A percentile compares a stretch with the other conserved stretches of the same genome.
These are phyloP conservation scores for Aegithalos caudatus DNA, from an alignment of 2,113 vertebrate genomes.

Conservation along the genomic window DNA sequence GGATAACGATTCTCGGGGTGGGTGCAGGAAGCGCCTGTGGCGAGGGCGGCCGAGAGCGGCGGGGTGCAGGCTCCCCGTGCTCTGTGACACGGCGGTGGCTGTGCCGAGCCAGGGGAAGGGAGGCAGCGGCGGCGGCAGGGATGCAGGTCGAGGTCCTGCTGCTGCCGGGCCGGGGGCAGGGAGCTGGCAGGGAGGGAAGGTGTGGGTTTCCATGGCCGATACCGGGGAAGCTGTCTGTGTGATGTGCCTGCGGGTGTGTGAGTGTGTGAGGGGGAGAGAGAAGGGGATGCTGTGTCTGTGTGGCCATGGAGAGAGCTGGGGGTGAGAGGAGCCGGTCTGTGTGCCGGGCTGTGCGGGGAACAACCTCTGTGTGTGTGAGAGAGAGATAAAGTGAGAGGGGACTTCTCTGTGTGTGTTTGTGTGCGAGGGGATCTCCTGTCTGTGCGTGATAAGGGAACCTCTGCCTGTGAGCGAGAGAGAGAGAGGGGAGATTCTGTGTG, in stretches of 20 bases:
- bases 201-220: not conserved
- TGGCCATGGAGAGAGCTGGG: not conserved
- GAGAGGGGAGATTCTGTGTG: not conserved
- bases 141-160: too few relatives aligned
- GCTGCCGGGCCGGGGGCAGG: too few relatives aligned
- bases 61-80: accelerated
- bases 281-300: not conserved
- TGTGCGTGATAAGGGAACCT: not conserved
- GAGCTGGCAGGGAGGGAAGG: not conserved
- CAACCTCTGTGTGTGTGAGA: too few relatives aligned
- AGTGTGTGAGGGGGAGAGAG: not conserved
- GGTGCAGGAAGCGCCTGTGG: not conserved
- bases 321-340: not conserved
- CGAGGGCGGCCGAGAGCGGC: not conserved
- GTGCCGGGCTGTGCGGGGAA: too few relatives aligned
- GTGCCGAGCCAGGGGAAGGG: too few relatives aligned
- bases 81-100: accelerated
- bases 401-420: not conserved
- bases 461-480: not conserved
- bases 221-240: not conserved
- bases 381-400: not conserved
- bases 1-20: accelerated
- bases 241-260: not conserved
- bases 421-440: not conserved
- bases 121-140: too few relatives aligned